A percentile compares a stretch with the other conserved stretches of the same genome.
phyloP scores from a whole-genome alignment of 2,113 vertebrate species.

The Fregata magnificens region DNA sequence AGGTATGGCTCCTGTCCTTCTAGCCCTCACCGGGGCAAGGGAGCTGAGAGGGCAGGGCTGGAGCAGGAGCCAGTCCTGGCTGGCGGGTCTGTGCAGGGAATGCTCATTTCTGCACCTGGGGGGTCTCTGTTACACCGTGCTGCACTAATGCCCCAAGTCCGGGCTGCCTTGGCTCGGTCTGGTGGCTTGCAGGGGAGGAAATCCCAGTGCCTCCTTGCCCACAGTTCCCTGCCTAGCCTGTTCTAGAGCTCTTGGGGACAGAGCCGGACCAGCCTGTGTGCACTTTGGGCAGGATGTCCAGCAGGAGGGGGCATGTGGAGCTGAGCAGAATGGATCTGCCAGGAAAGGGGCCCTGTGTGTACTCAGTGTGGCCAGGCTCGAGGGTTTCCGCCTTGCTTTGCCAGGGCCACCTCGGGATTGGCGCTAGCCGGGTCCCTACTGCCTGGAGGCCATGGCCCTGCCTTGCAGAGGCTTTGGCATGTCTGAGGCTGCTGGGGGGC shows the following conservation, averaged over 20 bases:
- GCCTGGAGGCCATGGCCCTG: not conserved
- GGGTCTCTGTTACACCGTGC: rapidly evolving
- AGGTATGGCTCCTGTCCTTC: slow-evolving; percentile 71
- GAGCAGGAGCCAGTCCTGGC: not conserved
- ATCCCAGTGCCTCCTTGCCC: not conserved
- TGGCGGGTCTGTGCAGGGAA: not conserved
- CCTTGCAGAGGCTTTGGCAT: not conserved
- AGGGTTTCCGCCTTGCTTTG: not conserved
- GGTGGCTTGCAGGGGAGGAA: not conserved
- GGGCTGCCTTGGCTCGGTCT: not conserved
- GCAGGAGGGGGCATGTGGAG: not conserved
- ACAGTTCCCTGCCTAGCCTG: not conserved
- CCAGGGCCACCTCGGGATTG: not conserved
- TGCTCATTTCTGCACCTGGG: not conserved
- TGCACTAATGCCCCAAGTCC: not conserved
- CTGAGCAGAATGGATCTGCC: not conserved
- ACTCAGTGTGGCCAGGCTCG: not conserved
- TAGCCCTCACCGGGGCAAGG: not conserved
- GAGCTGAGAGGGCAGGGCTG: not conserved
- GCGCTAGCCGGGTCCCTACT: not conserved
- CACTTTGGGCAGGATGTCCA: not conserved
- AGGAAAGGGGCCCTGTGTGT: not conserved
- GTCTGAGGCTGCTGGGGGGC: not conserved
- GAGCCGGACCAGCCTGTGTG: not conserved
- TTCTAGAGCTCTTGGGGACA: not conserved